Conservation (phyloP, 2,888 invertebrate genomes). For the Cephus runcator region DNA sequence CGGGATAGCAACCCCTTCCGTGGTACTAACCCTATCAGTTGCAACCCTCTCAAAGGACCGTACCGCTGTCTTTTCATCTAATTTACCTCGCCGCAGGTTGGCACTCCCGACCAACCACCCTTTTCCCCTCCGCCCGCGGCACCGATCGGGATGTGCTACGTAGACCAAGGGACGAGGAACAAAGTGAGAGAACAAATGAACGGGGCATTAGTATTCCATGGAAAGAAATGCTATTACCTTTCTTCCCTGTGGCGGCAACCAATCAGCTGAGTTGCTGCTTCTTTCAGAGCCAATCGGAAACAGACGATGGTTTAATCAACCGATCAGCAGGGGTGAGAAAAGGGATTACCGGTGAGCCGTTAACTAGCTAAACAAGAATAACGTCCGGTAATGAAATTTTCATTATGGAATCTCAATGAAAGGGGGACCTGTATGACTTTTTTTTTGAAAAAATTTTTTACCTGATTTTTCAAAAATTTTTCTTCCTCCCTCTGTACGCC, state of each 20-base stretch:
- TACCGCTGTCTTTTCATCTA: constrained; percentile 34
- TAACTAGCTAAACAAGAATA: constrained; percentile 8
- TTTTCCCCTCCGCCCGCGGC: too few relatives aligned
- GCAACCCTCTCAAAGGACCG: constrained; percentile 7
- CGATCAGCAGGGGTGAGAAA: neutral
- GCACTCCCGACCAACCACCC: neutral
- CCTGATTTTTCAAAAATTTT: too few relatives aligned
- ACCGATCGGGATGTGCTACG: neutral
- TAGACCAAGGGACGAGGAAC: neutral
- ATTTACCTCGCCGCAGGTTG: constrained; percentile 40
- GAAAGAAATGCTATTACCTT: constrained; percentile 50
- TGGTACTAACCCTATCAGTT: constrained; percentile 20
- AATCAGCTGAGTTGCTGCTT: constrained; percentile 28
- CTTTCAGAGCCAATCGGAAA: constrained; percentile 25
- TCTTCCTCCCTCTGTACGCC: too few relatives aligned
- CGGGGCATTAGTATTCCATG: constrained; percentile 45
- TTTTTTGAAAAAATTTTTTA: too few relatives aligned
- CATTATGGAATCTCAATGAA: neutral
- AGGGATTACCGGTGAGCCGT: constrained; percentile 3
- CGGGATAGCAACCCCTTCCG: constrained; percentile 13
- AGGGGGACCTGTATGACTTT: neutral
- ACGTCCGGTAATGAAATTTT: constrained; percentile 2
- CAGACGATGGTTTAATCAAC: constrained; percentile 2
- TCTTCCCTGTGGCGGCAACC: constrained; percentile 37
- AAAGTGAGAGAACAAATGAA: constrained; percentile 14